Base-by-base conservation (phyloP, 2,888 invertebrate genomes). In the Lapara coniferarum region DNA sequence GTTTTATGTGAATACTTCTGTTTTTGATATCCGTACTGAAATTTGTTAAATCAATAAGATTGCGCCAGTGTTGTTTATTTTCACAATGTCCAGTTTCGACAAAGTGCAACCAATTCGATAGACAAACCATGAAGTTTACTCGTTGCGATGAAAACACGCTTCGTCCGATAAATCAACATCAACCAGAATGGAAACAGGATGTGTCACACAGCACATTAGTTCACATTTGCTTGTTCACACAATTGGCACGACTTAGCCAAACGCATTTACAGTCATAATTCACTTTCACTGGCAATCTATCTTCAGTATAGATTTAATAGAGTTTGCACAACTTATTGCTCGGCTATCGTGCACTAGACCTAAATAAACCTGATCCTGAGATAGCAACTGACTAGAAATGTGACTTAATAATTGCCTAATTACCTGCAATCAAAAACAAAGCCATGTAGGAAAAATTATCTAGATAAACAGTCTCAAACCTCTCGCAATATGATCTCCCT, bases 121-220 rank as follows among this genome's bases (percentile, higher is more conserved):
- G 57, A 68, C 72, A 71, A 70, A 68, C 72, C 70, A 66, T 59
- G 66, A 58, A 72, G 78, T 80, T 79, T 78, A 76, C 71, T 70
- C 71, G 72, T 55, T 63, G 58, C 66, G 71, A 66, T 70, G 74
- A 77, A 78, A 81, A 81, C 80, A 81, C 66, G 68, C 70, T 69
- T 72, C 71, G 77, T 78, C 75, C 74, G 72, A 80, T 82, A 73
- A 75, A 79, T 83, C 80, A 84, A 82, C 84, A 82, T 78, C 69
- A 67, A 71, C 70, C 66, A 78, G 75, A 80, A 78, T 78, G 74
- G 74, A 75, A 79, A 80, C 81, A 79, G 80, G 77, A 81, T 78
- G 77, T 77, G 66, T 70, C 59, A 59, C 71, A 70, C 69, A 69
- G 77, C 75, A 72, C 73, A 74, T 75, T 73, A 71, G 56, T 71